Evolutionary conservation across 2,888 invertebrate species (phyloP).

Genomic region (Heteropelma amictum): DNA sequence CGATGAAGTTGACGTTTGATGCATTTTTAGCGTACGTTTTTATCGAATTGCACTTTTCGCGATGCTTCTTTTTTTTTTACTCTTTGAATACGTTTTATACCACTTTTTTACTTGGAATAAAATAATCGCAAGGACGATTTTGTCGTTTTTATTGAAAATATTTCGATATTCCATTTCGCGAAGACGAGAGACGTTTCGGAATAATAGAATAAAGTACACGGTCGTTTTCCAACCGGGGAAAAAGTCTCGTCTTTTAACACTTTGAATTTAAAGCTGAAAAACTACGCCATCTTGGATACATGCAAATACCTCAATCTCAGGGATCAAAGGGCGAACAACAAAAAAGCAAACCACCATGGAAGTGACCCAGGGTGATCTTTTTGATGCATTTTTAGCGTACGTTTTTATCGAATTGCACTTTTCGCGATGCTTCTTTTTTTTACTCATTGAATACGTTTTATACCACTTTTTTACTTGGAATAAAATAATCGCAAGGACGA

Average conservation of each 20-base stretch:
- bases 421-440: background rate
- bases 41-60: background rate
- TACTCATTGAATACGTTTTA: slow-evolving; percentile 30
- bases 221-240: too few relatives aligned
- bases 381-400: slow-evolving; percentile 24
- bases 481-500: background rate
- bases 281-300: too few relatives aligned
- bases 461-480: slow-evolving; percentile 50
- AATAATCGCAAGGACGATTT: background rate
- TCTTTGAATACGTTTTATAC: slow-evolving; percentile 36
- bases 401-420: background rate
- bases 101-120: slow-evolving; percentile 49
- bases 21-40: slow-evolving; percentile 20
- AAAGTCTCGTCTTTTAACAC: too few relatives aligned
- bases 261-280: too few relatives aligned
- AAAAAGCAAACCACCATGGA: slow-evolving; percentile 75
- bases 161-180: too few relatives aligned
- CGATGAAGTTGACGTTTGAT: slow-evolving; percentile 64
- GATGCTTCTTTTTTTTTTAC: slow-evolving; percentile 10
- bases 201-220: too few relatives aligned
- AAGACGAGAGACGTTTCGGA: too few relatives aligned
- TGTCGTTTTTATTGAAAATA: too few relatives aligned
- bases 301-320: slow-evolving; percentile 68
- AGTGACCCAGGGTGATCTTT: slow-evolving; percentile 65
- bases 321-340: slow-evolving; percentile 64